phyloP scores from a whole-genome alignment of 2,797 vertebrate species.

The Sebastes iracundus region DNA sequence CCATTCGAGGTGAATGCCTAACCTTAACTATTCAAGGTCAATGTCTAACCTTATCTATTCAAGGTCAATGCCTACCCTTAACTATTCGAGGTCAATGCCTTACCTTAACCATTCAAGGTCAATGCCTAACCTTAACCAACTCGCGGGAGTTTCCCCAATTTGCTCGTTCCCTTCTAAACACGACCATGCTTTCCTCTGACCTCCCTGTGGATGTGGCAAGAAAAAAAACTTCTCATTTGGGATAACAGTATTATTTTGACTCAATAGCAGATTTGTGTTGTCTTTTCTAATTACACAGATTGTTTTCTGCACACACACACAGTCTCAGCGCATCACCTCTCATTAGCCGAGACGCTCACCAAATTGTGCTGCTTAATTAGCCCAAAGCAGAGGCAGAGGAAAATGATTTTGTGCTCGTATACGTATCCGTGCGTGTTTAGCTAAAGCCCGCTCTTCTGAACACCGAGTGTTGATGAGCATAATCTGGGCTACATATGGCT shows the following conservation, averaged over 20 bases:
- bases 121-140: no score
- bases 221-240: background rate
- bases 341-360: conserved; percentile 57
- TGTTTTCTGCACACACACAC: conserved; percentile 38
- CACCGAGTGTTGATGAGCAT: conserved; percentile 47
- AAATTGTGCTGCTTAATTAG: conserved; percentile 68
- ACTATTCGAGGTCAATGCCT: no score
- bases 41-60: no score
- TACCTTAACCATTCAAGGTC: no score
- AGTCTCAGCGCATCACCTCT: conserved; percentile 60
- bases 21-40: no score
- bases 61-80: no score
- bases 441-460: conserved; percentile 16
- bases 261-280: conserved; percentile 45
- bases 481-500: conserved; percentile 73
- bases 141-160: no score
- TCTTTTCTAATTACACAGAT: conserved; percentile 57
- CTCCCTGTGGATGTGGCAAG: background rate
- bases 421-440: background rate
- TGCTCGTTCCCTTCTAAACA: no score
- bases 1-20: no score
- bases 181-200: background rate
- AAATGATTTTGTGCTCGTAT: conserved; percentile 23
- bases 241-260: conserved; percentile 16
- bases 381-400: conserved; percentile 52